Base-by-base conservation (phyloP, 2,797 vertebrate species). In the Podarcis lilfordi region DNA sequence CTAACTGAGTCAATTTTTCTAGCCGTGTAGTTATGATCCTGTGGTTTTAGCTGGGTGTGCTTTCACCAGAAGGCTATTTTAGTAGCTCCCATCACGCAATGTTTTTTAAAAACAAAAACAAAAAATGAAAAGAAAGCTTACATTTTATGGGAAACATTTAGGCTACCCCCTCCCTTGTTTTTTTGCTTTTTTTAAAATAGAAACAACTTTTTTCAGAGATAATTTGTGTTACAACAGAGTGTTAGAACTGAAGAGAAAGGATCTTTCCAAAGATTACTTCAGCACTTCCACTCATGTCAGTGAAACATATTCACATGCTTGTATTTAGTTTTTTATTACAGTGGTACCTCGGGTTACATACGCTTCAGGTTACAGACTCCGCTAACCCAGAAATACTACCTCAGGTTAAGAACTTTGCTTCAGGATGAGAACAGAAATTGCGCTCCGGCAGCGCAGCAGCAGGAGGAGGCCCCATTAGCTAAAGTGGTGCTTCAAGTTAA, bases 51-150 rank as follows among this genome's bases (percentile, higher is more conserved):
- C 15, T 61, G 50, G 71, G 8, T 61, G 45, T 61, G 35, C 64
- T 75, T 76, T 85, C 55, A 27, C 81, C 8, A 69, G 81, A 75
- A 64, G 7, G 32, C 45, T 85, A 76, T 85, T 76, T 76, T 85
- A 25, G 72, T 40, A 64, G 35, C 15, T 85, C 35, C 32, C 59
- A 40, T 64, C 72, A 85, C 8, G 4, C 27, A 76, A 21, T 13
- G 27, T 8, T 2, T 71, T 71, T n/a, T n/a, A n/a, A 37, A 61
- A 80, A 9, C 15, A 27, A 78, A 55, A 50, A 79, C 11, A 78
- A n/a, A 55, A 80, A 59, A 80, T 29, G 19, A 10, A 45, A 19
- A 32, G 2, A 21, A 21, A 32, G n/a, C 8, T 55, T 25, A 21
- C 45, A 35, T 37, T 25, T 59, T 84, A 74, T 74, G 21, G n/a